Conservation (phyloP, 2,888 invertebrate species). For the Hedychridium roseum region DNA sequence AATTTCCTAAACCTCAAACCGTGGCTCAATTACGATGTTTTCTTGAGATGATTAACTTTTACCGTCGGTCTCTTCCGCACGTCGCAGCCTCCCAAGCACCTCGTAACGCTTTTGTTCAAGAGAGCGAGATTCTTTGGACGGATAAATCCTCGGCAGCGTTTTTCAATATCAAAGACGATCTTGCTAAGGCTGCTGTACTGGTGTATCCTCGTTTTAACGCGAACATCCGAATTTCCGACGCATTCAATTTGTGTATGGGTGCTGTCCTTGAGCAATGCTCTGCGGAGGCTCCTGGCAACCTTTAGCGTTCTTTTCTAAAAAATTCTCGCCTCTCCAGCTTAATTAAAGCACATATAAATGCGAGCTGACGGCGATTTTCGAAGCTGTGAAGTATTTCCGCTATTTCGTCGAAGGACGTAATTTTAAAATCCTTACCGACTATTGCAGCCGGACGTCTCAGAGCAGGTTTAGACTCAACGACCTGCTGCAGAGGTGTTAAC, state of each 20-base stretch:
- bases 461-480: too few relatives aligned
- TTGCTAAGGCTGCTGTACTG: slow-evolving; percentile 16
- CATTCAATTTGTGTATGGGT: slow-evolving; percentile 15
- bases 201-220: slow-evolving; percentile 18
- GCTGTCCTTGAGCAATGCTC: slow-evolving; percentile 7
- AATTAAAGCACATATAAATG: slow-evolving; percentile 8
- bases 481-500: too few relatives aligned
- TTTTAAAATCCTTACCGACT: slow-evolving; percentile 1
- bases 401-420: slow-evolving; percentile 1
- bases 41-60: slow-evolving; percentile 13
- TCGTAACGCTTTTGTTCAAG: not conserved
- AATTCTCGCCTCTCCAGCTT: not conserved
- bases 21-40: slow-evolving; percentile 11
- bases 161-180: slow-evolving; percentile 5
- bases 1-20: slow-evolving; percentile 8
- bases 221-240: slow-evolving; percentile 21
- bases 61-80: slow-evolving; percentile 8
- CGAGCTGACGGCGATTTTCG: slow-evolving; percentile 7
- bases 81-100: too few relatives aligned
- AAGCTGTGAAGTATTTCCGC: slow-evolving; percentile 1
- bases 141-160: slow-evolving; percentile 17
- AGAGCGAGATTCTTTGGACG: slow-evolving; percentile 17
- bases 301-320: slow-evolving; percentile 7
- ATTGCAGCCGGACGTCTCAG: too few relatives aligned
- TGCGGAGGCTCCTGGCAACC: slow-evolving; percentile 1